phyloP scores from a whole-genome alignment of 2,797 vertebrate species.

The Perodicticus potto region DNA sequence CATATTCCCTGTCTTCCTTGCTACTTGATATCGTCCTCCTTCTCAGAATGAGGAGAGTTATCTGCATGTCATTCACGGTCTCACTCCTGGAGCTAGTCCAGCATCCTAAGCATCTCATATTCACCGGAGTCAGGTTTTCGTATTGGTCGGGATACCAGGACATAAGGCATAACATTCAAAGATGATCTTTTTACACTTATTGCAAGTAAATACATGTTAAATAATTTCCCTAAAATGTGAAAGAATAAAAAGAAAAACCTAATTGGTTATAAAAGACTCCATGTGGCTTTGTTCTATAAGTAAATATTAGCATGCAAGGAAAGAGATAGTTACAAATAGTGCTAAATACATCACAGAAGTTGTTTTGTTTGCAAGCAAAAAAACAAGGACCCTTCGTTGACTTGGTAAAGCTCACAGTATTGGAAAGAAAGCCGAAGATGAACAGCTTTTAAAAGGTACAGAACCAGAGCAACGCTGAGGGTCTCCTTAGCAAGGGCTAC shows the following conservation, averaged over 20 bases:
- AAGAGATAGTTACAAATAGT: background rate
- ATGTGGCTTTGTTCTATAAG: background rate
- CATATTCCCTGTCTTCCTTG: background rate
- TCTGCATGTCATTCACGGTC: background rate
- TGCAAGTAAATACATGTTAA: background rate
- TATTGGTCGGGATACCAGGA: background rate
- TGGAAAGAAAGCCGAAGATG: background rate
- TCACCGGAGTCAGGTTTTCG: background rate
- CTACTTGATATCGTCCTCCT: background rate
- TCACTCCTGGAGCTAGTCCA: background rate
- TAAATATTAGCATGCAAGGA: background rate
- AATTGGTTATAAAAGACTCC: background rate
- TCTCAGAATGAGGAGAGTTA: background rate
- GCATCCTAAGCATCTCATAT: background rate
- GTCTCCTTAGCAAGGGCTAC: accelerated
- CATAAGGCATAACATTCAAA: background rate
- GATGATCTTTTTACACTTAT: background rate
- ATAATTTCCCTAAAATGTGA: background rate
- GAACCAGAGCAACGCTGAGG: background rate
- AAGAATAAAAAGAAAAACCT: background rate
- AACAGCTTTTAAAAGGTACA: background rate
- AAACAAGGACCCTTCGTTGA: background rate
- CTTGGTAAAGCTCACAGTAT: background rate
- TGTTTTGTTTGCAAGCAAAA: constrained; percentile 3
- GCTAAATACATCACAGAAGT: background rate